phyloP scores from a whole-genome alignment of 2,797 vertebrate genomes.

The Lacerta agilis region DNA sequence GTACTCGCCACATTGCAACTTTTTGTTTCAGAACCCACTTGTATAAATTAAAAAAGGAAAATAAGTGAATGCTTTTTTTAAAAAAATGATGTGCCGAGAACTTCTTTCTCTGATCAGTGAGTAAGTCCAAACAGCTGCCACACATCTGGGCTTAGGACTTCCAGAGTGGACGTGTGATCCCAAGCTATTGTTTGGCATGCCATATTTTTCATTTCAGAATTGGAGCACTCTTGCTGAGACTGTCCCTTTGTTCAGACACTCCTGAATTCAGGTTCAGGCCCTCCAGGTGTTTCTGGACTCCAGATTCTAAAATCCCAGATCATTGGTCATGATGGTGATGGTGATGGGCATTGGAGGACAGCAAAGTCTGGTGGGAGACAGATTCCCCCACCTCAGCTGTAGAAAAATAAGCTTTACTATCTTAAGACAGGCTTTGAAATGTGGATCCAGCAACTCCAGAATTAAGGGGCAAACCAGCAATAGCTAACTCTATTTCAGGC shows the following conservation, averaged over 20 bases:
- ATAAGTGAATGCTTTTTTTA: too few relatives aligned
- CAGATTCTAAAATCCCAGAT: not conserved
- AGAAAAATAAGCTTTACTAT: not conserved
- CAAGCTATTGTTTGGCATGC: not conserved
- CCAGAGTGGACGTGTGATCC: not conserved
- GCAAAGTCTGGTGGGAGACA: too few relatives aligned
- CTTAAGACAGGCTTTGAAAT: not conserved
- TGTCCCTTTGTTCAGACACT: not conserved
- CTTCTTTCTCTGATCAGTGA: too few relatives aligned
- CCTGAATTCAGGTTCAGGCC: not conserved
- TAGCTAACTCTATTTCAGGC: too few relatives aligned
- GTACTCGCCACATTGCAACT: not conserved
- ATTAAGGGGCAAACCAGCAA: not conserved
- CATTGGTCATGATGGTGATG: too few relatives aligned
- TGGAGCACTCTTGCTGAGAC: not conserved
- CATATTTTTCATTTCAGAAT: not conserved
- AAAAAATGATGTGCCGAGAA: not conserved
- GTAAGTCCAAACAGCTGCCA: not conserved
- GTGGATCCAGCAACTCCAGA: not conserved
- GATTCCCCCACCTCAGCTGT: not conserved
- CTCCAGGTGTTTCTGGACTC: not conserved
- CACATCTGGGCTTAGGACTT: not conserved
- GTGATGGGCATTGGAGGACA: too few relatives aligned
- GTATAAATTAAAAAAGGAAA: not conserved
- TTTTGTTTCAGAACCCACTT: not conserved